Evolutionary conservation across 2,888 invertebrate genomes (phyloP), one percentile per base, ranked within the genome.

Genomic region (Atrina japonica): DNA sequence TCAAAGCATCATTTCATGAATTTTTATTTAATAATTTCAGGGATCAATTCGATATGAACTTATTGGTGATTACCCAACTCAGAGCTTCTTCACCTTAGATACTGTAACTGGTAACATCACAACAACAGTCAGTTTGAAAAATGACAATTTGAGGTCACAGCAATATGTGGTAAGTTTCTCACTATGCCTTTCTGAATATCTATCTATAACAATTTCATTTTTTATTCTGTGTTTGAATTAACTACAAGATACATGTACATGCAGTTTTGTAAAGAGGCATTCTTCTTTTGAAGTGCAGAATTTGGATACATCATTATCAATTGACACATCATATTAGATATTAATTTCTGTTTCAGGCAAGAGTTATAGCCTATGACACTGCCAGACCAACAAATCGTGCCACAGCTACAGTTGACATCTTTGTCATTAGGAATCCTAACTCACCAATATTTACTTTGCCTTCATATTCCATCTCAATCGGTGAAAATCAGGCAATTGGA

Each of bases 21-120:
- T 11, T 27, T 6, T 60, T 29, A 16, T n/a, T 35, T 61, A 70
- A 56, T 43, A 6, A 50, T 64, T 63, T 56, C 76, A 86, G 86
- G 86, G 83, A 9, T 14, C 30, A 14, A 81, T 88, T 41, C 47
- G 61, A 7, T 89, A 88, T 69, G 73, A 76, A 27, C 41, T 88
- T 41, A 81, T 84, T 23, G 88, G 88, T 9, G 84, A 83, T 49
- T 87, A 83, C 67, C 87, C 88, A 9, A 79, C 83, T 2, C 81
- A 80, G 71, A 82, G 82, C 43, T 87, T 88, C 80, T 88, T 88
- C 79, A 47, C 9, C 0, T 11, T 86, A 3, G 71, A 84, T 60
- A 35, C 61, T 0, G 16, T 66, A 1, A 73, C 72, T 40, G 85
- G 85, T 41, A 43, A 69, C 11, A 75, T 85, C 23, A 69, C 74